Percentiles rank a stretch among this genome's conserved stretches.
Conservation (phyloP, 2,888 invertebrate species). For the Timandra comae region DNA sequence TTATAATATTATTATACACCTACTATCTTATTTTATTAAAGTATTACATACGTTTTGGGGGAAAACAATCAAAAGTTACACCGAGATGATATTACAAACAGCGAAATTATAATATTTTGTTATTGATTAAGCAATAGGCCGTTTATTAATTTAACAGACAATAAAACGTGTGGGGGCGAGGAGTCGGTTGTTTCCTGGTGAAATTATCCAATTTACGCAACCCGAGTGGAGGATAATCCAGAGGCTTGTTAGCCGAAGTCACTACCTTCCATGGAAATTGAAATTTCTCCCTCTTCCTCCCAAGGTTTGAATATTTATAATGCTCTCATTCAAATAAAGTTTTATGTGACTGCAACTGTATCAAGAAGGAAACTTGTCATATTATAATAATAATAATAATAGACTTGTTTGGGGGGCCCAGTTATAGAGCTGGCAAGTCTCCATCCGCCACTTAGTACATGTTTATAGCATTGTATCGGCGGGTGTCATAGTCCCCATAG, state of each 20-base stretch:
- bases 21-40: too few relatives aligned
- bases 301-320: conserved; percentile 29
- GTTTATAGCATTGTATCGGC: too few relatives aligned
- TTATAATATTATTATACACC: too few relatives aligned
- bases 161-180: conserved; percentile 12
- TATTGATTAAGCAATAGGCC: conserved; percentile 1
- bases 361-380: too few relatives aligned
- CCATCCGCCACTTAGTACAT: too few relatives aligned
- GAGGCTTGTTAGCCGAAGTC: conserved; percentile 21
- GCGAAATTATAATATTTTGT: neutral
- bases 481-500: too few relatives aligned
- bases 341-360: conserved; percentile 26
- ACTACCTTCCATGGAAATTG: conserved; percentile 19
- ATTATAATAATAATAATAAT: too few relatives aligned
- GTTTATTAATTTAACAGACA: conserved; percentile 13
- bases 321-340: conserved; percentile 25
- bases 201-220: conserved; percentile 24
- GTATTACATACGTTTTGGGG: too few relatives aligned
- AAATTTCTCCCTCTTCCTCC: conserved; percentile 19
- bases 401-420: too few relatives aligned
- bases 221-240: conserved; percentile 18
- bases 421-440: too few relatives aligned
- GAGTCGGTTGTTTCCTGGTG: conserved; percentile 15
- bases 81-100: too few relatives aligned
- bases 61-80: too few relatives aligned